Base-by-base conservation (phyloP, 1,140 invertebrate species). In the Drosophila obscura region DNA sequence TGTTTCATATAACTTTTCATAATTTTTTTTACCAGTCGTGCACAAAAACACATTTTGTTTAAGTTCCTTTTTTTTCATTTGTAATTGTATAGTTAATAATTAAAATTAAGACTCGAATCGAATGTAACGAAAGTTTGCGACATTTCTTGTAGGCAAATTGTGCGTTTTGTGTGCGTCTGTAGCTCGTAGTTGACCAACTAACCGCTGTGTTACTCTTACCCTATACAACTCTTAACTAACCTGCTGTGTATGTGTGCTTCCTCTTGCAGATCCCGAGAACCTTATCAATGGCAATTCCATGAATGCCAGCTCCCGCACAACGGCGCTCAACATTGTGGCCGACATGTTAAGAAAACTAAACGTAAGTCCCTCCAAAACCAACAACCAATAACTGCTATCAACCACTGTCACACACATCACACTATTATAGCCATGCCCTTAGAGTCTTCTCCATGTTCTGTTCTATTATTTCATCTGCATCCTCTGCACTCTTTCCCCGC, bases 331-430 rank as follows among this genome's bases (percentile, higher is more conserved):
- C 92, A 97, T 98, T 93, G 97, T 98, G 64, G 96, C 97, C 66
- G 97, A 98, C 93, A 94, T 98, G 61, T 95, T 98, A 90, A 94
- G 97, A 89, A 98, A 97, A 96, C 96, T 98, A 77, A 95, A 95
- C 93, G 95, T 96, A 93, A 96, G 95, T 95, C 87, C 51, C 65
- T 55, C 35, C 28, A 45, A 51, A 51, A 61, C 55, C n/a, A 46
- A 61, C 24, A 22, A 22, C 19, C 5, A 35, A 51, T 69, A 15
- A 24, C 48, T 56, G 35, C 11, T 13, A 39, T 35, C 9, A 35
- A 35, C 31, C 31, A 35, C 31, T 9, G 2, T 39, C 35, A 13
- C 35, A 5, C 35, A 39, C 35, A 39, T 39, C 35, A 39, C 35
- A 39, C 9, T 39, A 39, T 13, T 39, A 39, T 61, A 41, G 67